A percentile compares a stretch with the other conserved stretches of the same genome.
These are phyloP conservation scores for Aurelia sp. DNA, from an alignment of 30 jellyfish, hydroid and myxozoan genomes.

Conservation along the genomic window DNA sequence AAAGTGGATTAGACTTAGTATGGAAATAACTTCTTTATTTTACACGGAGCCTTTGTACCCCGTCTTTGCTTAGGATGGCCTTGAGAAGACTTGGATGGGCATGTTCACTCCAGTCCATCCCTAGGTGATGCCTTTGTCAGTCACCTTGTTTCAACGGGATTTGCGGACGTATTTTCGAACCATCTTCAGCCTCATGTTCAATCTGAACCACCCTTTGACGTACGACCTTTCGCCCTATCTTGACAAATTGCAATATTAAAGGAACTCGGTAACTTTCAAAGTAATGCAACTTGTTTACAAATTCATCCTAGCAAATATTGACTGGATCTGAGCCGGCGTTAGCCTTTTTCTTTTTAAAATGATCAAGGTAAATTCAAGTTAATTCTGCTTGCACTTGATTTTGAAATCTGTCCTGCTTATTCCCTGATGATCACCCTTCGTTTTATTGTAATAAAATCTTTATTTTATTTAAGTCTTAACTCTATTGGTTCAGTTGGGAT, in stretches of 20 bases:
- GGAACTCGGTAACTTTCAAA: background rate
- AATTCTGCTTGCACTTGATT: background rate
- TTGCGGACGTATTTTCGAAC: too few relatives aligned
- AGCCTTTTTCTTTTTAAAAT: background rate
- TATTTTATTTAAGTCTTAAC: conserved; percentile 29
- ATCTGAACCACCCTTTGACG: too few relatives aligned
- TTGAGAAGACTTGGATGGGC: too few relatives aligned
- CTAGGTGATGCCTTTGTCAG: too few relatives aligned
- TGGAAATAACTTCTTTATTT: too few relatives aligned
- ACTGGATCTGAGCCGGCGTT: background rate
- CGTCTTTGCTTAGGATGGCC: too few relatives aligned
- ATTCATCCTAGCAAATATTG: background rate
- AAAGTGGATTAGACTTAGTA: too few relatives aligned
- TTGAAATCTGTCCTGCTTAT: background rate
- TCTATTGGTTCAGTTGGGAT: conserved; percentile 44
- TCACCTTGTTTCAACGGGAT: too few relatives aligned
- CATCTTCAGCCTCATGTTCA: too few relatives aligned
- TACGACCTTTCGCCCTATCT: too few relatives aligned
- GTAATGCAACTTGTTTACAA: background rate
- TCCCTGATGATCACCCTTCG: background rate
- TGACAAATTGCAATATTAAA: background rate
- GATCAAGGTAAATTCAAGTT: background rate
- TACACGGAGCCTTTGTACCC: too few relatives aligned
- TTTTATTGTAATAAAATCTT: background rate
- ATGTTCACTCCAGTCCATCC: too few relatives aligned